Evolutionary conservation across 2,113 vertebrate species (phyloP).

Genomic region (Xyliphius kryptos): DNA sequence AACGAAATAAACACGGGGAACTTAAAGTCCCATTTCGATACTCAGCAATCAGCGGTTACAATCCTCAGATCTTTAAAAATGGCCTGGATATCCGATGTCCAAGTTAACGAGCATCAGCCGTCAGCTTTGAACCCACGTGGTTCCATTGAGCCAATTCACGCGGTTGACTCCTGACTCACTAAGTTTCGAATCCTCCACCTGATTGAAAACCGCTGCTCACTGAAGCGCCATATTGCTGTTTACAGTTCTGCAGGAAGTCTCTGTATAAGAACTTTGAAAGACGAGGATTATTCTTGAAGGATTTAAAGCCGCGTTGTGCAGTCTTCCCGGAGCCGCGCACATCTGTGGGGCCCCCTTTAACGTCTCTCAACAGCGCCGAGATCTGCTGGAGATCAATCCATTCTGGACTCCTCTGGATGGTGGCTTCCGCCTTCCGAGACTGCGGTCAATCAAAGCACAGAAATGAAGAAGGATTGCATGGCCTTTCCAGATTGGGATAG

Average conservation of each 20-base stretch:
- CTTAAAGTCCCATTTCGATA: no score
- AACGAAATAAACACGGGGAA: no score
- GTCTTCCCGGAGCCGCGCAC: background rate
- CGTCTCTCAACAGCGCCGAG: background rate
- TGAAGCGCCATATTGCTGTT: background rate
- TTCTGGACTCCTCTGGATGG: slow-evolving; percentile 27
- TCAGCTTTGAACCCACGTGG: no score
- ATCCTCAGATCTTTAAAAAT: no score
- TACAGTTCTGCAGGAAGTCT: background rate
- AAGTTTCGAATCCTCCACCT: no score
- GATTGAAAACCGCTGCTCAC: no score
- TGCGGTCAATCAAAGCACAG: slow-evolving; percentile 34
- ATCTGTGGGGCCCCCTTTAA: background rate
- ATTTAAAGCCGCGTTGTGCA: background rate
- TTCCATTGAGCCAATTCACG: no score
- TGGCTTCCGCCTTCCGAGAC: slow-evolving; percentile 12
- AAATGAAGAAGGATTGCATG: slow-evolving; percentile 18
- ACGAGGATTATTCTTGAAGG: slow-evolving; percentile 1
- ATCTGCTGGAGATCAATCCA: background rate
- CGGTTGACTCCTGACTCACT: no score
- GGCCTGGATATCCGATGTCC: no score
- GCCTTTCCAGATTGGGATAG: background rate
- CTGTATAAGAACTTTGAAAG: background rate
- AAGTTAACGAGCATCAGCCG: no score
- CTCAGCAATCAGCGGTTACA: background rate